Evolutionary conservation across 2,888 invertebrate species (phyloP), one percentile per base, ranked within the genome.

Genomic region (Napeogenes sylphis): DNA sequence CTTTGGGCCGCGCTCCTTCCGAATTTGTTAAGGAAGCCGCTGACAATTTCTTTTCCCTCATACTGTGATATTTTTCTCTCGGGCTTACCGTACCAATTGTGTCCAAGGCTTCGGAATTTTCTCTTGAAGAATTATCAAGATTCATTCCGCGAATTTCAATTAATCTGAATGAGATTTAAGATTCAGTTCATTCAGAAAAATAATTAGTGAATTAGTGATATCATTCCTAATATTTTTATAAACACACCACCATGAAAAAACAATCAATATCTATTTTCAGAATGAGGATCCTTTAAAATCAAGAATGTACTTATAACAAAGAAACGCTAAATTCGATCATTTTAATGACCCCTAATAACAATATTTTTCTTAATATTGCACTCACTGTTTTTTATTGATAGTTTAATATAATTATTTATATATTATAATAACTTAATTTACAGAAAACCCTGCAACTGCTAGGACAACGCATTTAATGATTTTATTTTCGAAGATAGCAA

Each of bases 1-100:
- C 95, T 87, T 97, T 97, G 55, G 95, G 95, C 66, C 93, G 90
- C 21, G 92, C 92, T 70, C 94, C 93, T 69, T 93, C 93, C 6
- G 88, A 76, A 66, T 87, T 88, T 14, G 91, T 91, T 68, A 94
- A 79, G 3, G 94, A 94, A 45, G 93, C 92, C 56, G 93, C 92
- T 12, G 94, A 94, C 69, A 93, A 83, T 78, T 94, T 95, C 82
- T 94, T 95, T 73, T 94, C 94, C 77, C 93, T 93, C 84, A 91
- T 90, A 66, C 82, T 84, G 82, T 85, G 86, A 79, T 90, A 83
- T 76, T 90, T 90, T 74, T 91, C 91, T 77, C 83, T 82, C 4
- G 90, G 87, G 70, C 87, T 88, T 56, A 87, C 85, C 13, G 87
- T 83, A 58, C 84, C 80, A 66, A 87, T 79, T 59, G 83, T 80